phyloP scores from a whole-genome alignment of 2,113 vertebrate species.

The Pogona vitticeps region DNA sequence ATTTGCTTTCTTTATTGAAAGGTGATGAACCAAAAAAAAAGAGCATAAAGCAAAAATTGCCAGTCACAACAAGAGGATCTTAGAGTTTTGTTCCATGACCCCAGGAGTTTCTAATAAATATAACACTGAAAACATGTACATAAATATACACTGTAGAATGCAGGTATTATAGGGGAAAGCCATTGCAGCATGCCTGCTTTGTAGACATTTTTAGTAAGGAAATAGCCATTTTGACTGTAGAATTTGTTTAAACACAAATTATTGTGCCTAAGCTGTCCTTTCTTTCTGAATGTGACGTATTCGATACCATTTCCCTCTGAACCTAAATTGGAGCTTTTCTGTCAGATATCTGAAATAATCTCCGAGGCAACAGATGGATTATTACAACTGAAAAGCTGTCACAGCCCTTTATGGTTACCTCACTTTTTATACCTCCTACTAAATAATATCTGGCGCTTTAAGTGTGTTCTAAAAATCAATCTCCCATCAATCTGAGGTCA shows the following conservation, averaged over 20 bases:
- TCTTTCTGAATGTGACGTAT: neutral
- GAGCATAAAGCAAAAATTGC: neutral
- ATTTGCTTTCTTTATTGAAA: constrained; percentile 45
- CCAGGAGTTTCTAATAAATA: neutral
- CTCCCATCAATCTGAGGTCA: neutral
- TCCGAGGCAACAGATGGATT: neutral
- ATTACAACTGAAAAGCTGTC: neutral
- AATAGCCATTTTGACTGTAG: neutral
- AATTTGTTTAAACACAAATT: neutral
- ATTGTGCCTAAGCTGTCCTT: neutral
- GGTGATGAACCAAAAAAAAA: constrained; percentile 31
- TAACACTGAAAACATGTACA: neutral
- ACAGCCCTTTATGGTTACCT: neutral
- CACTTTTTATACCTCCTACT: neutral
- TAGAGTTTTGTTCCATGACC: neutral
- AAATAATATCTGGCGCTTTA: neutral
- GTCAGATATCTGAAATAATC: neutral
- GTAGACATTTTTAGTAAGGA: neutral
- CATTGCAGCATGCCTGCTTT: neutral
- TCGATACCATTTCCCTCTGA: neutral
- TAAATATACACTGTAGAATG: neutral
- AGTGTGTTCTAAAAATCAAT: neutral
- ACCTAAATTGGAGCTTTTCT: neutral
- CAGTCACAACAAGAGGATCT: neutral
- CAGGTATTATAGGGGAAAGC: neutral